phyloP scores from a whole-genome alignment of 2,888 invertebrate species.

The Pristionchus arcanus region DNA sequence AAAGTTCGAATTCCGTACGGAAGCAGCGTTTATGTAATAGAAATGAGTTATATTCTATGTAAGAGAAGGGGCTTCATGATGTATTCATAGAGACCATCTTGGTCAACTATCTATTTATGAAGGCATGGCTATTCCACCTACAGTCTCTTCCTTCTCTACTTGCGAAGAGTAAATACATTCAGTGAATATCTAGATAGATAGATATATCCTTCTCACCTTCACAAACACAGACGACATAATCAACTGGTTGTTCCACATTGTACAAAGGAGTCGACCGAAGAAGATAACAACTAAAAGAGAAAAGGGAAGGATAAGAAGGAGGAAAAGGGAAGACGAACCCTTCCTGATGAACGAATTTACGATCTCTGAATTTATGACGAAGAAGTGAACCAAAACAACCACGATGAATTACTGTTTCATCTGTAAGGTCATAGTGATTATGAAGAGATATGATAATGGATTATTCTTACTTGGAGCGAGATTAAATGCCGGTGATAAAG shows the following conservation, averaged over 20 bases:
- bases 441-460: neutral
- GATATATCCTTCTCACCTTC: neutral
- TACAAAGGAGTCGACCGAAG: constrained; percentile 20
- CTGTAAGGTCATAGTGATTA: neutral
- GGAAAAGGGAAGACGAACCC: neutral
- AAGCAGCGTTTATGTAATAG: neutral
- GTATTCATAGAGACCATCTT: neutral
- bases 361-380: constrained; percentile 28
- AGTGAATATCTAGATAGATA: too few relatives aligned
- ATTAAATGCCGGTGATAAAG: neutral
- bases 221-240: constrained; percentile 22
- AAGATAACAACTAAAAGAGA: neutral
- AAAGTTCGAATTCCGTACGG: neutral
- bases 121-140: neutral
- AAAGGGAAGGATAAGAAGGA: neutral
- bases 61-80: neutral
- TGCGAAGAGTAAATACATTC: too few relatives aligned
- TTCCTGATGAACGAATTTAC: constrained; percentile 15
- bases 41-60: neutral
- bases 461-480: neutral
- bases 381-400: constrained; percentile 14
- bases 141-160: neutral
- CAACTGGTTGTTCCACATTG: neutral
- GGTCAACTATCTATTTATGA: neutral
- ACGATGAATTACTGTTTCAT: constrained; percentile 22